Percentiles rank a stretch among this genome's conserved stretches.
These are phyloP conservation scores for Octomys mimax DNA, from an alignment of 2,797 vertebrate species.

Conservation along the genomic window DNA sequence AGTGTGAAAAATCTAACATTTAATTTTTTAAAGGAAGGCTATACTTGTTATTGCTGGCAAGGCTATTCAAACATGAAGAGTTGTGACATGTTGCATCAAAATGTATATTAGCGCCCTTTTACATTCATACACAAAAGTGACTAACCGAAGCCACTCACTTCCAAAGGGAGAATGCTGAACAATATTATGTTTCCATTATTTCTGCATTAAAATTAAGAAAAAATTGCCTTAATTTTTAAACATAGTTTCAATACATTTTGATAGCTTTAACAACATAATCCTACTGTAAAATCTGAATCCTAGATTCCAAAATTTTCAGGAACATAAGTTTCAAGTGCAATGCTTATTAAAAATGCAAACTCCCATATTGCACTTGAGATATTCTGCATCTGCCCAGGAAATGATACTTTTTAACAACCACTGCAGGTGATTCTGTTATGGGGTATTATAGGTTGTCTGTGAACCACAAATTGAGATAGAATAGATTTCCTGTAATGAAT, in stretches of 20 bases:
- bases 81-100: constrained; percentile 80
- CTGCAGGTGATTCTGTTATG: constrained; percentile 2
- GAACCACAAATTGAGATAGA: constrained; percentile 3
- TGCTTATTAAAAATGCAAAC: constrained; percentile 66
- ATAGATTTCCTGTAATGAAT: background rate
- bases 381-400: constrained; percentile 51
- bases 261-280: constrained; percentile 42
- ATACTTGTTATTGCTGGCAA: constrained; percentile 76
- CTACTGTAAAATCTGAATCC: constrained; percentile 65
- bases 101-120: constrained; percentile 84
- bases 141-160: constrained; percentile 75
- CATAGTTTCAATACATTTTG: constrained; percentile 59
- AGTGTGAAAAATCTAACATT: constrained; percentile 83
- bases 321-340: constrained; percentile 62
- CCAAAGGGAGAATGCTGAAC: constrained; percentile 59
- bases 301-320: constrained; percentile 54
- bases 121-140: constrained; percentile 76
- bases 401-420: constrained; percentile 43
- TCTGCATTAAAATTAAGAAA: constrained; percentile 64
- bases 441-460: background rate
- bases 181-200: constrained; percentile 68
- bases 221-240: constrained; percentile 35
- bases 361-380: constrained; percentile 39
- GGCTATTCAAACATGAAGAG: constrained; percentile 80
- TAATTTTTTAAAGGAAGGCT: constrained; percentile 80